Percentiles rank a stretch among this genome's conserved stretches.
phyloP scores from a whole-genome alignment of 2,113 vertebrate species.

The Prolemur simus region DNA sequence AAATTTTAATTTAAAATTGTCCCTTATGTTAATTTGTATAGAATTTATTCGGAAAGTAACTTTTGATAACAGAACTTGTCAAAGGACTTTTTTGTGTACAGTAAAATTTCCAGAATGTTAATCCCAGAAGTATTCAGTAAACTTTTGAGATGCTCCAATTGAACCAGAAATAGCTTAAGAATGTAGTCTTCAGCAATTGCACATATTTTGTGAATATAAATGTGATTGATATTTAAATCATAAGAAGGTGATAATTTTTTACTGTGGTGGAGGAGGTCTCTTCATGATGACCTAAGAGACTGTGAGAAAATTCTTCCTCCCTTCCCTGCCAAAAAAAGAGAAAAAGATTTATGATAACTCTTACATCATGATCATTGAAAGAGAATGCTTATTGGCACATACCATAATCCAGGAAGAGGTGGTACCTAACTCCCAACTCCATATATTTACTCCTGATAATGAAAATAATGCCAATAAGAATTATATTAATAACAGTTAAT shows the following conservation, averaged over 20 bases:
- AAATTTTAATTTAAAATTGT: background rate
- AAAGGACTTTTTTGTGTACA: background rate
- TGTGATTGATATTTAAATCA: background rate
- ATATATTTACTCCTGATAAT: background rate
- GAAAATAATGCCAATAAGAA: background rate
- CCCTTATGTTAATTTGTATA: background rate
- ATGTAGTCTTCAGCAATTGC: background rate
- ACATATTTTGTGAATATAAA: background rate
- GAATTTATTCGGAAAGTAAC: background rate
- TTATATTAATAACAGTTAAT: background rate
- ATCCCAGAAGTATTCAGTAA: background rate
- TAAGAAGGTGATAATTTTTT: background rate
- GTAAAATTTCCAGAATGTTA: background rate
- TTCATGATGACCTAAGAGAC: background rate
- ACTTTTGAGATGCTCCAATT: background rate
- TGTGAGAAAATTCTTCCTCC: background rate
- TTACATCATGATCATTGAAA: background rate
- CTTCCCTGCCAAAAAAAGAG: background rate
- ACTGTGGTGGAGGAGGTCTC: background rate
- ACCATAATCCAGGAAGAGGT: background rate
- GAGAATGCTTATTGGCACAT: background rate
- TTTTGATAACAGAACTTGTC: background rate
- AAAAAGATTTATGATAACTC: background rate
- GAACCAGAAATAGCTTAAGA: background rate
- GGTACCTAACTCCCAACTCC: background rate